Evolutionary conservation across 2,113 vertebrate genomes (phyloP), one percentile per base, ranked within the genome.

Genomic region (Scolopax mira): DNA sequence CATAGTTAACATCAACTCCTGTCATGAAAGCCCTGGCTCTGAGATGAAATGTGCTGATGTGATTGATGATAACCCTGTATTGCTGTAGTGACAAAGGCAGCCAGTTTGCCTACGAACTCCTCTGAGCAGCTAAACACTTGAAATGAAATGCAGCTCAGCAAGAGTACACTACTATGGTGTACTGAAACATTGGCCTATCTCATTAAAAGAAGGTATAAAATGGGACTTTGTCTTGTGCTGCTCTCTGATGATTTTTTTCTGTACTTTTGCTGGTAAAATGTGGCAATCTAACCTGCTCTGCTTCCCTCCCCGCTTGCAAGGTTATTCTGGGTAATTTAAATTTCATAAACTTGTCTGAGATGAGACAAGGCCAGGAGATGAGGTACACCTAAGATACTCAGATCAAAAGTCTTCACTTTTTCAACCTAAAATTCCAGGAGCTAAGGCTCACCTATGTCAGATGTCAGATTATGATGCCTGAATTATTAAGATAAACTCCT

Each of bases 141-240:
- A 39, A 70, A 30, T 30, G 54, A 67, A 57, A 62, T 14, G 5
- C 52, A 33, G 39, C 18, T 77, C 48, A 61, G 35, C 17, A 28
- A 46, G 27, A 35, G 16, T 14, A 35, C 1, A 1, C 10, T 12
- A 4, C 13, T 14, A 9, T 4, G 16, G 33, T 18, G 7, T 37
- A 28, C 28, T 21, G 41, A 66, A 85, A 49, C 3, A 0, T 6
- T 42, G 49, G 11, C 39, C 10, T n/a, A 27, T n/a, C 44, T 31
- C n/a, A 17, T 67, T 51, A 24, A 51, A 31, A 75, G 9, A n/a
- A 62, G 8, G 4, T 30, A 10, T 18, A 8, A n/a, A n/a, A n/a
- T n/a, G n/a, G 51, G 30, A 10, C 30, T 65, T 13, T 37, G 35
- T 13, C 37, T 14, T 39, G 16, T 66, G 41, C 22, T 44, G 52